Conservation (phyloP, 2,888 invertebrate species). For the Trichogramma dendrolimi region DNA sequence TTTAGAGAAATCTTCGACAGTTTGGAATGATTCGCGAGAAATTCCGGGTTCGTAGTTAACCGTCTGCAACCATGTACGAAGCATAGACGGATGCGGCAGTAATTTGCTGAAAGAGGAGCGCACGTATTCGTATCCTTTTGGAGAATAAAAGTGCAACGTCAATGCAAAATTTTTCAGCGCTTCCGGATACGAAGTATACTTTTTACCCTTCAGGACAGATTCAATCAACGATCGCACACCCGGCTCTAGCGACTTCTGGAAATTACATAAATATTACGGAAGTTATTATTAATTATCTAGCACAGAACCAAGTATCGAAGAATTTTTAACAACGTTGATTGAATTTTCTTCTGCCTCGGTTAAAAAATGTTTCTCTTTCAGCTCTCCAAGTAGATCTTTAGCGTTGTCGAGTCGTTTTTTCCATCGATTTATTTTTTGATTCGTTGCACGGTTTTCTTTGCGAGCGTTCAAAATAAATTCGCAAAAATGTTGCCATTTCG, state of each 20-base stretch:
- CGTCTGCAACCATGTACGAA: neutral
- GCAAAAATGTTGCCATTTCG: neutral
- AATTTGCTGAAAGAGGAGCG: neutral
- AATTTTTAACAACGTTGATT: neutral
- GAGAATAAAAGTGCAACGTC: constrained; percentile 1
- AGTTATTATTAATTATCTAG: neutral
- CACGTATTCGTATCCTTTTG: constrained; percentile 4
- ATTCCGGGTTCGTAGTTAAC: constrained; percentile 7
- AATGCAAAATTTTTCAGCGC: constrained; percentile 1
- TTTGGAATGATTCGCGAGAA: neutral
- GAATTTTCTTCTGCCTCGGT: neutral
- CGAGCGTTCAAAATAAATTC: neutral
- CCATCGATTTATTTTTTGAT: neutral
- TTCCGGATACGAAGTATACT: neutral
- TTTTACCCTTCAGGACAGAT: constrained; percentile 1
- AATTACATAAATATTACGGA: neutral
- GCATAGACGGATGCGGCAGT: constrained; percentile 1
- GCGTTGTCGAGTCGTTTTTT: neutral
- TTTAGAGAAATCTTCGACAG: neutral
- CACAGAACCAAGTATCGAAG: neutral
- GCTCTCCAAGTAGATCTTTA: neutral
- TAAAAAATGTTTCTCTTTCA: neutral
- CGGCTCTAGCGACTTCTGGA: neutral
- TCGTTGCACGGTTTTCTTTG: neutral
- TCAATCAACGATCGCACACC: neutral